Base-by-base conservation (phyloP, 1,140 invertebrate species). In the Acromyrmex echinatior region DNA sequence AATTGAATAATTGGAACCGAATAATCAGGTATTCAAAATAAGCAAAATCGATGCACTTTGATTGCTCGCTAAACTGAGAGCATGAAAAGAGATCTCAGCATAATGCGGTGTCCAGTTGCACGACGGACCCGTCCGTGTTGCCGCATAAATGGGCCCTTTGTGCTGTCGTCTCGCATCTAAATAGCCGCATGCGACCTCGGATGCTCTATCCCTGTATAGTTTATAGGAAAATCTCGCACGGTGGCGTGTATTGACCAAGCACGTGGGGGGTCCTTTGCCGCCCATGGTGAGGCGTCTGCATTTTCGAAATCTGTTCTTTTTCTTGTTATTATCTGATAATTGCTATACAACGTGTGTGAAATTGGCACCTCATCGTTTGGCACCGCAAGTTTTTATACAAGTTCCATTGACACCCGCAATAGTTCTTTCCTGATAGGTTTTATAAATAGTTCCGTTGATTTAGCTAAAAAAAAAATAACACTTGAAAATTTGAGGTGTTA, bases 111-210 rank as follows among this genome's bases (percentile, higher is more conserved):
- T 87, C 86, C 86, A 77, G 63, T 87, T 87, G 86, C 86, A 87
- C 51, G 80, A 60, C 81, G 53, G 86, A 49, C 7, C 28, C 31
- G 63, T 28, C 35, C 70, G 31, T 86, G 87, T 90, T 90, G 62
- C 78, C 28, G 88, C 84, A 95, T 93, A 95, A 95, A 94, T 93
- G 92, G 90, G 80, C 84, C 93, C 92, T 95, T 95, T 95, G 91
- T 94, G 86, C 85, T 82, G 62, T 63, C 73, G 5, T 76, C 86
- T 92, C 79, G 81, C 92, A 91, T 91, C 89, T 91, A 91, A 92
- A 93, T 91, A 92, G 91, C 87, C 81, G 89, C 86, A 87, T 76
- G 76, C 74, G 81, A 65, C 86, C 25, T 85, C 90, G 65, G 49
- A 53, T 88, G 65, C 70, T 86, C 85, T 90, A 89, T 88, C 88